phyloP scores from a whole-genome alignment of 2,888 invertebrate species.

The Ectobius pallidus region DNA sequence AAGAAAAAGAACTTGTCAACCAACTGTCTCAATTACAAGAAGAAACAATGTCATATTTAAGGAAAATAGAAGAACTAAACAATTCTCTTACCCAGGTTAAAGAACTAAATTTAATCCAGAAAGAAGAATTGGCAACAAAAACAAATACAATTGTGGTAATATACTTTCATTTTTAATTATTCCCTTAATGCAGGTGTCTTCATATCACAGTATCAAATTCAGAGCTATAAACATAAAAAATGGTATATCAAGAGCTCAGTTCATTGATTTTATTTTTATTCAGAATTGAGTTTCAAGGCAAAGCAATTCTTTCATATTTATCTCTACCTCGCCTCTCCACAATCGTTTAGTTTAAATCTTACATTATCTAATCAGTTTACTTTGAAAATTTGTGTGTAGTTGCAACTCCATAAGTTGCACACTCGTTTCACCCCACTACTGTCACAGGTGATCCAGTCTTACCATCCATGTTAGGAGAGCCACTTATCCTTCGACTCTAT shows the following conservation, averaged over 20 bases:
- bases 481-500: too few species aligned
- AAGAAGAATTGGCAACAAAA: background rate
- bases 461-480: too few species aligned
- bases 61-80: background rate
- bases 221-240: background rate
- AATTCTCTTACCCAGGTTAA: background rate
- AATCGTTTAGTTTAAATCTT: too few species aligned
- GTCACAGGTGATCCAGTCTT: too few species aligned
- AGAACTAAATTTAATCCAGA: background rate
- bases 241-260: background rate
- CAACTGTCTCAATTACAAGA: background rate
- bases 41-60: background rate
- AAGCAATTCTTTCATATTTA: background rate
- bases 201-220: too few species aligned
- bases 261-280: background rate
- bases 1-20: background rate
- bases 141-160: background rate
- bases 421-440: too few species aligned
- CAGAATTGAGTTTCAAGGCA: background rate
- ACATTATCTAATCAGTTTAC: too few species aligned
- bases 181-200: background rate
- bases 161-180: background rate
- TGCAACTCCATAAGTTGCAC: too few species aligned
- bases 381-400: too few species aligned
- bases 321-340: background rate